Conservation (phyloP, 2,113 vertebrate genomes). For the Zosterops japonicus region DNA sequence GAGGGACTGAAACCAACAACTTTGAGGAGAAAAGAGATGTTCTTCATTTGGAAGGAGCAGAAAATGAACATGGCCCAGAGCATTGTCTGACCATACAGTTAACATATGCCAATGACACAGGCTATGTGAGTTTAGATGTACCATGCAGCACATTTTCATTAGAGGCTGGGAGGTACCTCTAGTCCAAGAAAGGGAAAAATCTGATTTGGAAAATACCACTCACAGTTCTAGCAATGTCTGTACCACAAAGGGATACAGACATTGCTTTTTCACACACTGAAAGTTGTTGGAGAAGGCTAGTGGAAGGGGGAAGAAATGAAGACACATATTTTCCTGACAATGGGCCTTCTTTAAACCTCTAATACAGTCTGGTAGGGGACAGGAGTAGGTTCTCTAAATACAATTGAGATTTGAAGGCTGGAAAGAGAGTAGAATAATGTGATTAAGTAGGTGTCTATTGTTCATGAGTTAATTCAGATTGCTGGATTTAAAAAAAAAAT, state of each 20-base stretch:
- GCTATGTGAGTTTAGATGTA: background rate
- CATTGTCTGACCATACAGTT: background rate
- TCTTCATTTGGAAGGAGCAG: background rate
- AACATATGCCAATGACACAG: background rate
- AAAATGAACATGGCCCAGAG: background rate
- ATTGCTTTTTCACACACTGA: background rate
- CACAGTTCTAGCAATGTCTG: background rate
- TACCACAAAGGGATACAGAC: background rate
- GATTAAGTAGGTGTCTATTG: background rate
- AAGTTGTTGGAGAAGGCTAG: background rate
- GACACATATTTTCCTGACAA: background rate
- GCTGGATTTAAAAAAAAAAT: background rate
- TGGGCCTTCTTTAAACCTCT: background rate
- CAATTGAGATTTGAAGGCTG: background rate
- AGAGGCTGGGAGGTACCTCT: background rate
- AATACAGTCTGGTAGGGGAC: background rate
- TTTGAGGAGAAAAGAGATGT: background rate
- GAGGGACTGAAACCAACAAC: background rate
- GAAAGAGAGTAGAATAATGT: background rate
- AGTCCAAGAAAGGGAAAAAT: background rate
- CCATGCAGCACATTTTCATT: background rate
- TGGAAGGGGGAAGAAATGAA: background rate
- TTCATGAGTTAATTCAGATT: background rate
- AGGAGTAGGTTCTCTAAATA: background rate
- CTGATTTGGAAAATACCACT: background rate